A percentile compares a stretch with the other conserved stretches of the same genome.
phyloP scores from a whole-genome alignment of 2,888 invertebrate genomes.

The Callyntrura sp. region DNA sequence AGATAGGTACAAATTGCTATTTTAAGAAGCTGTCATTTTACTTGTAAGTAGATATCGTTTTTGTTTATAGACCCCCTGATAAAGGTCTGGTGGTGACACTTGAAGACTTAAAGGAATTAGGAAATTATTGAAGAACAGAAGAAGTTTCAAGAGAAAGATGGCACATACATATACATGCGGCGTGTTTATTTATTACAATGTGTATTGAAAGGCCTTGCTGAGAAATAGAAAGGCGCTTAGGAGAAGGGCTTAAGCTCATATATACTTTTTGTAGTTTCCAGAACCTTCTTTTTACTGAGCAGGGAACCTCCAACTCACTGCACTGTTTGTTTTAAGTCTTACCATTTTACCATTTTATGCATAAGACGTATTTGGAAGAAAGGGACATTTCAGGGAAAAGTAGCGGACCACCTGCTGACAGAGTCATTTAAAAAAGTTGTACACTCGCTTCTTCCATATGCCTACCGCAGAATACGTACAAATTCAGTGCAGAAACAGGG shows the following conservation, averaged over 20 bases:
- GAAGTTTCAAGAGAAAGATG: background rate
- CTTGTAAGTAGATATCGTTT: background rate
- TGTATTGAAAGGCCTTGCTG: background rate
- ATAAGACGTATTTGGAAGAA: background rate
- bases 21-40: too few relatives aligned
- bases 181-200: conserved; percentile 27
- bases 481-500: conserved; percentile 5
- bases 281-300: background rate
- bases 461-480: conserved; percentile 1
- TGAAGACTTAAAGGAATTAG: conserved; percentile 21
- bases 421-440: conserved; percentile 83
- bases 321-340: conserved; percentile 58
- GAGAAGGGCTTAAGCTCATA: background rate
- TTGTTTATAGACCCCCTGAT: background rate
- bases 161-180: background rate
- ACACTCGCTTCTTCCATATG: conserved; percentile 49
- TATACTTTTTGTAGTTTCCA: background rate
- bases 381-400: conserved; percentile 69
- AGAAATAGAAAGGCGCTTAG: background rate
- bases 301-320: background rate
- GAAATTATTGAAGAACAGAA: conserved; percentile 23
- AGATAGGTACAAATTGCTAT: too few relatives aligned
- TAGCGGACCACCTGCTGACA: conserved; percentile 80
- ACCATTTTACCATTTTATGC: background rate
- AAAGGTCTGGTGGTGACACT: conserved; percentile 49